Evolutionary conservation across 2,888 invertebrate species (phyloP).

Genomic region (Brenthis hecate): DNA sequence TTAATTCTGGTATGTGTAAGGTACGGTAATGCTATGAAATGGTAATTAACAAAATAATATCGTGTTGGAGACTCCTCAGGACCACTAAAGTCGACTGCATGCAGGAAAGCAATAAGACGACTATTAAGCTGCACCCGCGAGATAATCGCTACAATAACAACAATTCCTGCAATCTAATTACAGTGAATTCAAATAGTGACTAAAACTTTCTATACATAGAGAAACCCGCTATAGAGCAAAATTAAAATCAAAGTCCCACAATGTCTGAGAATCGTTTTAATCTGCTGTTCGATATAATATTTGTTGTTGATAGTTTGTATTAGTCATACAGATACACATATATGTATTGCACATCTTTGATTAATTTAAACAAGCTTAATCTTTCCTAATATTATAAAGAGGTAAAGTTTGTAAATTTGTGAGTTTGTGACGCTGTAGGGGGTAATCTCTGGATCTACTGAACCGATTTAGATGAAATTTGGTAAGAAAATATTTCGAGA

Average conservation of each 20-base stretch:
- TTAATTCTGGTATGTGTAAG: slow-evolving; percentile 12
- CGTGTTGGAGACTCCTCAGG: slow-evolving; percentile 44
- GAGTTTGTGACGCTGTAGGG: too few species aligned
- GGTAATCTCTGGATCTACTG: too few species aligned
- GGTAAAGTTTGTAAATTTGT: too few species aligned
- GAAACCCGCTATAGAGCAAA: slow-evolving; percentile 8
- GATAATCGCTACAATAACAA: slow-evolving; percentile 67
- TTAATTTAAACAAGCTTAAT: too few species aligned
- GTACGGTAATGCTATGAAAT: slow-evolving; percentile 42
- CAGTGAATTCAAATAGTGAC: slow-evolving; percentile 46
- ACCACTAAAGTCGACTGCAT: slow-evolving; percentile 44
- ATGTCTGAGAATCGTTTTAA: background rate
- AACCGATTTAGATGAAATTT: too few species aligned
- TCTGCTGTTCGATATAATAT: background rate
- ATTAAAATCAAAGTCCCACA: slow-evolving; percentile 5
- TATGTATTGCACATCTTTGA: too few species aligned
- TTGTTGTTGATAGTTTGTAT: too few species aligned
- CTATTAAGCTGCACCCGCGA: slow-evolving; percentile 56
- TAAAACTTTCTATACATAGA: slow-evolving; percentile 27
- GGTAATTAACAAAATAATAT: slow-evolving; percentile 49
- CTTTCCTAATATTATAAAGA: too few species aligned
- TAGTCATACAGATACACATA: too few species aligned
- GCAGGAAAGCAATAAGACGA: slow-evolving; percentile 56
- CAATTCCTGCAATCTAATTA: slow-evolving; percentile 70
- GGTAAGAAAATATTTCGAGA: too few species aligned